Evolutionary conservation across 2,888 invertebrate species (phyloP).

Genomic region (Drosophila suboccidentalis): DNA sequence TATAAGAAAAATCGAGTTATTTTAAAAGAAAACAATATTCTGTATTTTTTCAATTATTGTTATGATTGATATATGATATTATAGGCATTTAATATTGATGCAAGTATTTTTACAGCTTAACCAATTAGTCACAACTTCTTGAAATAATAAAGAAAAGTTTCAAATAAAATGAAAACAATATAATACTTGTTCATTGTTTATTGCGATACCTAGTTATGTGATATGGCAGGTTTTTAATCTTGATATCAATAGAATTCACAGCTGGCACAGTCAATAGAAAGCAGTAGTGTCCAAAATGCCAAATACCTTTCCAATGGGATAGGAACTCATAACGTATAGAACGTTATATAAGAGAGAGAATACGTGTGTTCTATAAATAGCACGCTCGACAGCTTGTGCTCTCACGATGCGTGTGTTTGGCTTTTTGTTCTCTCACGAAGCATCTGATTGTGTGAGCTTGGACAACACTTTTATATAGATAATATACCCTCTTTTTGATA

Average conservation of each 20-base stretch:
- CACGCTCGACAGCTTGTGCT: too few relatives aligned
- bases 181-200: not conserved
- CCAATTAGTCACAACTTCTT: not conserved
- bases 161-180: not conserved
- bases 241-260: not conserved
- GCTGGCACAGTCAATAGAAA: not conserved
- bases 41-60: not conserved
- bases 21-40: constrained; percentile 1
- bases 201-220: not conserved
- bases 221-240: not conserved
- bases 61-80: not conserved
- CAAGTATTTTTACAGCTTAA: not conserved
- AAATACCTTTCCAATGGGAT: too few relatives aligned
- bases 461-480: too few relatives aligned
- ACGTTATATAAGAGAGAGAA: too few relatives aligned
- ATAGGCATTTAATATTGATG: not conserved
- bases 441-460: too few relatives aligned
- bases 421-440: too few relatives aligned
- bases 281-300: too few relatives aligned
- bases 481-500: not conserved
- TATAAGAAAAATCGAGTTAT: not conserved
- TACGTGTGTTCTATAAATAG: too few relatives aligned
- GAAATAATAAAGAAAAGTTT: not conserved
- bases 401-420: too few relatives aligned
- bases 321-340: too few relatives aligned